Base-by-base conservation (phyloP, 2,888 invertebrate species). In the Thymelicus sylvestris region DNA sequence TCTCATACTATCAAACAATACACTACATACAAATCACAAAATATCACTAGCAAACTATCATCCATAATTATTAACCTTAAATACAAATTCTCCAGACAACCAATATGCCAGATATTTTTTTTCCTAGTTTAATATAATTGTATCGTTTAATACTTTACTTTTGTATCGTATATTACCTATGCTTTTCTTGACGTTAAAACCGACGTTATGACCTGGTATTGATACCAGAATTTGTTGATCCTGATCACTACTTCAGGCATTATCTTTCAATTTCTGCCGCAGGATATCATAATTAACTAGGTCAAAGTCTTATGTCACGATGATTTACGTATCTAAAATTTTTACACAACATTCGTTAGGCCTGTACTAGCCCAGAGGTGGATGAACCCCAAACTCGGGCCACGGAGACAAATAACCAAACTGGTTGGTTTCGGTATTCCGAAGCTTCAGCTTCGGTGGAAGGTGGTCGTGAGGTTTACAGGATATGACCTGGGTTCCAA, bases 391-490 rank as follows among this genome's bases (percentile, higher is more conserved):
- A 19, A 55, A 55, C 3, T 55, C 55, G 0, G 55, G 19, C 55
- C 55, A 55, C 4, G 55, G 12, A 12, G 24, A 55, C 19, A 39
- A n/a, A 0, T 38, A 59, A 2, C 39, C 59, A 24, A 55, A 55
- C 6, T 59, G 59, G 7, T 39, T 59, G 2, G 39, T 59, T 59
- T 59, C 59, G 3, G 38, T n/a, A 8, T 59, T 38, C 7, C 85
- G 87, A 8, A 86, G 74, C 75, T 81, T 88, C 0, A 86, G 74
- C 75, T 81, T 88, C 0, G 91, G 91, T 0, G 92, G 92, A 0
- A 79, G 76, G 55, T 93, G 93, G 62, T 93, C 90, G 62, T 93
- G 93, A 0, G 81, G 79, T 39, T 90, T 91, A 52, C 82, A 79
- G 0, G 86, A 75, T 52, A 80, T 80, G 0, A 84, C 87, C 67